Evolutionary conservation across 2,888 invertebrate species (phyloP).

Genomic region (Petrolisthes manimaculis): DNA sequence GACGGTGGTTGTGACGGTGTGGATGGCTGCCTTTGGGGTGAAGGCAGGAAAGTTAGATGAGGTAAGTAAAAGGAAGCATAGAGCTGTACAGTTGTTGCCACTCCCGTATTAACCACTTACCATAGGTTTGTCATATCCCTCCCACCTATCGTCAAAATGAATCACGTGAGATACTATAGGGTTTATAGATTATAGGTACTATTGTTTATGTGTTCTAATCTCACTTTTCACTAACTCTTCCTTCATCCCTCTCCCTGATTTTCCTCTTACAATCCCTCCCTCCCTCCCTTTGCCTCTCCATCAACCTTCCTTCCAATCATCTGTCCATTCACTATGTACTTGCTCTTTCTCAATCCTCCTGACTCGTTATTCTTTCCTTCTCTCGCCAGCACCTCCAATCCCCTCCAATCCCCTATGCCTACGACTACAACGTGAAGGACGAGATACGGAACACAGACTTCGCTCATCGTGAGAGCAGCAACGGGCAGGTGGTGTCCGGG

Average conservation of each 20-base stretch:
- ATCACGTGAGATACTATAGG: no score
- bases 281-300: background rate
- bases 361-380: background rate
- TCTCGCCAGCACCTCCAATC: background rate
- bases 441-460: background rate
- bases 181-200: no score
- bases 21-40: background rate
- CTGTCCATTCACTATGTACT: background rate
- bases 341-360: background rate
- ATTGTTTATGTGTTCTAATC: no score
- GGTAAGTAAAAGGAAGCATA: background rate
- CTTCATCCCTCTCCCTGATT: no score
- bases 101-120: no score
- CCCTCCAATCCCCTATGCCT: conserved; percentile 4
- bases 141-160: no score
- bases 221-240: no score
- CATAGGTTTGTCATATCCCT: no score
- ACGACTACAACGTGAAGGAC: conserved; percentile 6
- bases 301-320: background rate
- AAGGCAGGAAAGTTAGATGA: background rate
- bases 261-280: background rate
- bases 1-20: background rate
- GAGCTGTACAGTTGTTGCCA: no score
- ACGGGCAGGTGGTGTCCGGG: background rate
- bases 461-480: conserved; percentile 8